Conservation (phyloP, 2,797 vertebrate genomes). For the Gambelia wislizenii region DNA sequence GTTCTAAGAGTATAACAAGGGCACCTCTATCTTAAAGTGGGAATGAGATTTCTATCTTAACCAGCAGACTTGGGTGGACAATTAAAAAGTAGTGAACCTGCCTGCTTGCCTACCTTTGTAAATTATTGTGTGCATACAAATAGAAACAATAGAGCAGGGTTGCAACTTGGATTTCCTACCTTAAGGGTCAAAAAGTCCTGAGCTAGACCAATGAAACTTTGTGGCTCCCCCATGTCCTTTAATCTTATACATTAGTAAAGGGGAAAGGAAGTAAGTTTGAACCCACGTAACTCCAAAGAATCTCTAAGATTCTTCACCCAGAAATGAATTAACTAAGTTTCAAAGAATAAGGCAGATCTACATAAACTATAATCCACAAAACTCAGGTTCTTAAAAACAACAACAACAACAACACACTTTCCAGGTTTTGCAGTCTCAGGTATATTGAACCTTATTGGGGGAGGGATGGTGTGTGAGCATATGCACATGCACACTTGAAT, state of each 20-base stretch:
- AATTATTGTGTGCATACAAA: not conserved
- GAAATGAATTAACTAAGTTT: not conserved
- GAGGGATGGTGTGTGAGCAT: no score
- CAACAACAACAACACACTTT: no score
- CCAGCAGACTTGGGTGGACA: not conserved
- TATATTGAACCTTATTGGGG: not conserved
- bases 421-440: not conserved
- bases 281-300: not conserved
- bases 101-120: no score
- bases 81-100: no score
- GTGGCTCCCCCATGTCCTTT: not conserved
- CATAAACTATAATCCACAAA: not conserved
- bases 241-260: not conserved
- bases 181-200: not conserved
- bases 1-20: not conserved
- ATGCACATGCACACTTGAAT: no score
- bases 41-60: not conserved
- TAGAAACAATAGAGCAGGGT: not conserved
- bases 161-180: not conserved
- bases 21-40: not conserved
- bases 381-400: not conserved
- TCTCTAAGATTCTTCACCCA: no score
- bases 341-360: not conserved
- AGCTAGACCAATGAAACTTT: not conserved
- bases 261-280: not conserved